Evolutionary conservation across 2,113 vertebrate genomes (phyloP).

Genomic region (Galeopterus variegatus): DNA sequence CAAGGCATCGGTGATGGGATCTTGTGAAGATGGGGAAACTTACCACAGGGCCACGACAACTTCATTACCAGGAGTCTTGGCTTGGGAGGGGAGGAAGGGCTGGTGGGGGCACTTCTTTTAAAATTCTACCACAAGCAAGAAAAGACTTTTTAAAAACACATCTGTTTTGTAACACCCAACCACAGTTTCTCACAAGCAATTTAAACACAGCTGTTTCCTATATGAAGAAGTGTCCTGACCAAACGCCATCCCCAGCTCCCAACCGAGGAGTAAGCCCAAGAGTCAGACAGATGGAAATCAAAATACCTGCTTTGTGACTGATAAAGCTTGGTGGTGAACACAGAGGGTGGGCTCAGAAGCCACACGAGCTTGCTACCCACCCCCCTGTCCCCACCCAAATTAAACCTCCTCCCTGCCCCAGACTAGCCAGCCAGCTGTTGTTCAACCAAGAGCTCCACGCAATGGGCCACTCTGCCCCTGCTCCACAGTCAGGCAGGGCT

Average conservation of each 20-base stretch:
- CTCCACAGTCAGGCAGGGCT: not conserved
- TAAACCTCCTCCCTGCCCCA: not conserved
- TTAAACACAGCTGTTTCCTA: not conserved
- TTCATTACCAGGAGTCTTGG: not conserved
- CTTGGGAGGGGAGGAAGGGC: too few species aligned
- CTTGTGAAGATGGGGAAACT: not conserved
- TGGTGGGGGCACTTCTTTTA: not conserved
- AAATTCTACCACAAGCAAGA: not conserved
- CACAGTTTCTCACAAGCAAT: not conserved
- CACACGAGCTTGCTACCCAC: fast-evolving
- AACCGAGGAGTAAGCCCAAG: not conserved
- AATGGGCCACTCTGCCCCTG: fast-evolving
- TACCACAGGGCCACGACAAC: fast-evolving
- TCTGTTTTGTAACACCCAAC: not conserved
- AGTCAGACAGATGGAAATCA: not conserved
- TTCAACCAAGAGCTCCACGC: not conserved
- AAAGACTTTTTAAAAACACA: not conserved
- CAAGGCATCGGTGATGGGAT: not conserved
- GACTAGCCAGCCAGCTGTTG: fast-evolving
- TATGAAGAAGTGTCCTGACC: not conserved
- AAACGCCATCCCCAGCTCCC: not conserved
- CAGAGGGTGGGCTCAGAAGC: not conserved
- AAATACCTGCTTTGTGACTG: fast-evolving
- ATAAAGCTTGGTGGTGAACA: not conserved
- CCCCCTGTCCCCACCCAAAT: not conserved